Base-by-base conservation (phyloP, 1,140 invertebrate genomes). In the Wiebesia pumilae region DNA sequence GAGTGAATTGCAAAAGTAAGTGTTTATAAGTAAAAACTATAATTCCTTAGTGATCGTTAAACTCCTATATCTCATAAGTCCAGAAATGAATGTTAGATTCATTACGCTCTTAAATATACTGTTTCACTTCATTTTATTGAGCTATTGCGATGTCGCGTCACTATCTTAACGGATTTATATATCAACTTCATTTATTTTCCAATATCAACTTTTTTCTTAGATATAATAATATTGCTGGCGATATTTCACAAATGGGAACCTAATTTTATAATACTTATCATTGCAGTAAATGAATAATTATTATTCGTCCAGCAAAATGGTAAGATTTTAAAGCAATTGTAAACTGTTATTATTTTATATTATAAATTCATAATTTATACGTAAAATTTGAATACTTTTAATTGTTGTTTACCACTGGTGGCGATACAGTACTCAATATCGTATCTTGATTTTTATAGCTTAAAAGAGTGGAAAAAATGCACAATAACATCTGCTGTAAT, bases 51-150 rank as follows among this genome's bases (percentile, higher is more conserved):
- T 4, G 35, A 38, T 71, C 69, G 33, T 71, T 71, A 71, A 71
- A 71, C 35, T 71, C 21, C 21, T 69, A 35, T 35, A 16, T 69
- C 69, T 71, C 35, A 71, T 71, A 71, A 71, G 40, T 71, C 69
- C 19, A 24, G 69, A 71, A 38, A 71, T 38, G 33, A 71, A 71
- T 21, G 33, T 38, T 38, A 71, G 14, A 38, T 69, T 71, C 69
- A 71, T 71, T 71, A 71, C 69, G 33, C 12, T 71, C 35, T 71
- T 71, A 71, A 71, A 38, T 71, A 71, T 71, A 71, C 33, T 71
- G 33, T 71, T 71, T 71, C 69, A 21, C 69, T 71, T 38, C 69
- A 38, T 71, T 71, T 71, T 71, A 38, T 71, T 71, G 16, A 71
- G 69, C 69, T 71, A 71, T 38, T 71, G 33, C 19, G 35, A 38